A percentile compares a stretch with the other conserved stretches of the same genome.
Evolutionary conservation across 2,113 vertebrate species (phyloP).

Genomic region (Lampris megalopsis): DNA sequence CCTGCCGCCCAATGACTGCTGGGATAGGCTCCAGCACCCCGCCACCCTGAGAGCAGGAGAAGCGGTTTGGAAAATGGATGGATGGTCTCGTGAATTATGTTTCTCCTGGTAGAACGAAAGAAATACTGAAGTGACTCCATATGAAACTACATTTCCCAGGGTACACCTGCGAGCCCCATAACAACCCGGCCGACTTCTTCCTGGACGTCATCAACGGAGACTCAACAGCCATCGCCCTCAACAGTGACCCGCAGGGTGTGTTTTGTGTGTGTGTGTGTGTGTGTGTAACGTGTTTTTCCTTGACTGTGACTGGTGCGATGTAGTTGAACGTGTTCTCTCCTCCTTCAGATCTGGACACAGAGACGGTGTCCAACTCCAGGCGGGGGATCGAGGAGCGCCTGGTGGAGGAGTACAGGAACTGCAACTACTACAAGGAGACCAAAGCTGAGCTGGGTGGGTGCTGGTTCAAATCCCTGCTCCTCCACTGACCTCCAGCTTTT

Average conservation of each 20-base stretch:
- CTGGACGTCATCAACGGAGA: slow-evolving; percentile 95
- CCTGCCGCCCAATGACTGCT: too few species aligned
- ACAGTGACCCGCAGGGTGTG: slow-evolving; percentile 67
- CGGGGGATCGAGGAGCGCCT: slow-evolving; percentile 83
- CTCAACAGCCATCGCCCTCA: slow-evolving; percentile 76
- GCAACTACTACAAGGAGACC: slow-evolving; percentile 77
- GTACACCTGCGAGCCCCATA: slow-evolving; percentile 90
- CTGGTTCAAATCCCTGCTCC: too few species aligned
- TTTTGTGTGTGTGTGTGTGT: not conserved
- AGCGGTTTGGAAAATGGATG: too few species aligned
- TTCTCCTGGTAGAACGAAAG: too few species aligned
- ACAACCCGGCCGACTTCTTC: slow-evolving; percentile 97
- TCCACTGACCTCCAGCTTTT: too few species aligned
- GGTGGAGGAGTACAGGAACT: slow-evolving; percentile 83
- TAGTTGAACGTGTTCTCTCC: not conserved
- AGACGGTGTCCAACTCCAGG: slow-evolving; percentile 3
- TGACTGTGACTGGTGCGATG: not conserved
- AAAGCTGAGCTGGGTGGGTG: slow-evolving; percentile 78
- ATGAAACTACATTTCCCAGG: slow-evolving; percentile 78
- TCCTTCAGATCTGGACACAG: slow-evolving; percentile 41
- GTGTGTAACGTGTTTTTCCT: not conserved
- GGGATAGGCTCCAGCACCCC: too few species aligned
- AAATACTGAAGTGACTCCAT: not conserved
- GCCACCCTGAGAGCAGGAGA: too few species aligned
- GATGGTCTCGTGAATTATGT: too few species aligned